Percentiles rank a stretch among this genome's conserved stretches.
Evolutionary conservation across 2,888 invertebrate genomes (phyloP).

Genomic region (Zaprionus lineosus): DNA sequence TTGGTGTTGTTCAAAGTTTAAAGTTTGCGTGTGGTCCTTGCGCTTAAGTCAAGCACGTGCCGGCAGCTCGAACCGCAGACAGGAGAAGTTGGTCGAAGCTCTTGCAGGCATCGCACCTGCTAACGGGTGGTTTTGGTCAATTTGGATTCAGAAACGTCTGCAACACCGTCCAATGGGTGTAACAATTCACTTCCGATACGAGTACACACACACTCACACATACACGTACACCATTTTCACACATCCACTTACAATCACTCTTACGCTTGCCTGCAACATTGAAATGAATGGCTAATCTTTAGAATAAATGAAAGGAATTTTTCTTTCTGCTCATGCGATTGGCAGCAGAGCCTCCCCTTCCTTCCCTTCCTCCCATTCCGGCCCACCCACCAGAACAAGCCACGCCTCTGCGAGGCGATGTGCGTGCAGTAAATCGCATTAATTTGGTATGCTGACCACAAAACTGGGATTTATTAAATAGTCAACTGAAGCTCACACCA

Average conservation of each 20-base stretch:
- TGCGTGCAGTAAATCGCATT: slow-evolving; percentile 69
- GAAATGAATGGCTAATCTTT: slow-evolving; percentile 77
- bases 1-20: slow-evolving; percentile 52
- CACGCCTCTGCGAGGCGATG: not conserved
- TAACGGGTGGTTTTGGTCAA: slow-evolving; percentile 50
- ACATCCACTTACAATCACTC: not conserved
- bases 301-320: slow-evolving; percentile 74
- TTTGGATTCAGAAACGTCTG: slow-evolving; percentile 55
- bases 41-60: slow-evolving; percentile 75
- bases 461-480: slow-evolving; percentile 79
- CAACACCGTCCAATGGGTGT: slow-evolving; percentile 46
- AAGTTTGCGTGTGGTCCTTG: slow-evolving; percentile 58
- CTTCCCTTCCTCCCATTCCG: not conserved
- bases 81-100: slow-evolving; percentile 49
- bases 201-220: slow-evolving; percentile 3
- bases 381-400: not conserved
- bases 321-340: slow-evolving; percentile 37
- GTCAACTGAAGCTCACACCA: slow-evolving; percentile 64
- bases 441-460: slow-evolving; percentile 79
- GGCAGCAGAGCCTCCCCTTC: slow-evolving; percentile 21
- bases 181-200: slow-evolving; percentile 53
- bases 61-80: slow-evolving; percentile 26
- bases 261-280: slow-evolving; percentile 17
- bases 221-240: not conserved
- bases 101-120: slow-evolving; percentile 59